Evolutionary conservation across 53 echinoderm and acorn worm species (phyloP).

Genomic region (Crossaster papposus): DNA sequence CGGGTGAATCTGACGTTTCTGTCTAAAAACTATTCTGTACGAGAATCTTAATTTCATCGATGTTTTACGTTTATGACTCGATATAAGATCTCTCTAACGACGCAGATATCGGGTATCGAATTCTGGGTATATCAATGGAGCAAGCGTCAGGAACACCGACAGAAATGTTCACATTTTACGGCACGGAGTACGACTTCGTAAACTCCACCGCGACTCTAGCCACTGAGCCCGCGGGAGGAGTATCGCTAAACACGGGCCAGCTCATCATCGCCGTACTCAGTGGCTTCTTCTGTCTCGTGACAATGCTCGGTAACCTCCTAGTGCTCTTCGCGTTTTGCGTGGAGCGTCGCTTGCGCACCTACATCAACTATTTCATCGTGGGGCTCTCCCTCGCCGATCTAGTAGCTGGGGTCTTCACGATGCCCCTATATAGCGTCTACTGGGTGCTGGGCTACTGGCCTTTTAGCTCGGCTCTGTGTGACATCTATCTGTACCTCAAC

Average conservation of each 20-base stretch:
- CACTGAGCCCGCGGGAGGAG: not conserved
- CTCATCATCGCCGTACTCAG: constrained; percentile 50
- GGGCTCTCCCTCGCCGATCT: constrained; percentile 49
- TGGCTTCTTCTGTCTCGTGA: constrained; percentile 37
- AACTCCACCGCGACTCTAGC: not conserved
- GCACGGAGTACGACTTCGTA: not conserved
- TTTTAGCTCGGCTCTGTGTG: constrained; percentile 34
- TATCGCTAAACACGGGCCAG: not conserved
- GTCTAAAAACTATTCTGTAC: too few relatives aligned
- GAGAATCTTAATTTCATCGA: too few relatives aligned
- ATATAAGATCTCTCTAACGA: too few relatives aligned
- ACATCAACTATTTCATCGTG: constrained; percentile 66
- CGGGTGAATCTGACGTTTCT: too few relatives aligned
- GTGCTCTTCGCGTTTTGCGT: constrained; percentile 46
- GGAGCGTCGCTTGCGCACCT: constrained; percentile 38
- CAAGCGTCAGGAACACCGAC: not conserved
- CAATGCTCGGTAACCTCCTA: constrained; percentile 58
- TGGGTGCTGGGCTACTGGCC: constrained; percentile 64
- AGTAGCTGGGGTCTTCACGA: constrained; percentile 46
- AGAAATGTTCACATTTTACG: not conserved
- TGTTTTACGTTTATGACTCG: too few relatives aligned
- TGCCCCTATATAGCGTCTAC: constrained; percentile 60
- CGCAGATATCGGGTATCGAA: not conserved
- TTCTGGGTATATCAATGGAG: not conserved
- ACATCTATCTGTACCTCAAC: constrained; percentile 52